Percentiles rank a stretch among this genome's conserved stretches.
Evolutionary conservation across 2,113 vertebrate species (phyloP).

Genomic region (Sapajus apella): DNA sequence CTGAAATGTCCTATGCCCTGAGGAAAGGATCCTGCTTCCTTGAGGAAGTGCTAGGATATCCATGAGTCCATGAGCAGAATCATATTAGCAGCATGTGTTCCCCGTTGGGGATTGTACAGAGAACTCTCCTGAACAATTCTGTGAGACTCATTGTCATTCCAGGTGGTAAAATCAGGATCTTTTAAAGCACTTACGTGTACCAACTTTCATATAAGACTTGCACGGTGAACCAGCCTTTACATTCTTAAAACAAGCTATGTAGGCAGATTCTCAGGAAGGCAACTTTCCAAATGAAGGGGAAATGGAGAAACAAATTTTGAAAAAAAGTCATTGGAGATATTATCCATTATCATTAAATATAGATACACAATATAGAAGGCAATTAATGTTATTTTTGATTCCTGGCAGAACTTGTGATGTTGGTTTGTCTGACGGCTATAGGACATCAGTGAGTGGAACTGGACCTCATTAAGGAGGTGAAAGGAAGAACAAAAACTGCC

Average conservation of each 20-base stretch:
- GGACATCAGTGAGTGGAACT: slow-evolving; percentile 17
- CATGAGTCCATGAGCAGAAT: not conserved
- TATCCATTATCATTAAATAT: slow-evolving; percentile 81
- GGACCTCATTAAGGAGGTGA: slow-evolving; percentile 28
- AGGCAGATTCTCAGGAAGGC: slow-evolving; percentile 48
- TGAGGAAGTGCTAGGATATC: not conserved
- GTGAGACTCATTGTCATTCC: not conserved
- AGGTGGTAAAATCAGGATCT: not conserved
- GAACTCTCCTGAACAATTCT: not conserved
- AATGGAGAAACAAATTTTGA: slow-evolving; percentile 63
- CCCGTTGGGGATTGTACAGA: not conserved
- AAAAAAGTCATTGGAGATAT: slow-evolving; percentile 60
- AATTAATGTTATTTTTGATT: slow-evolving; percentile 76
- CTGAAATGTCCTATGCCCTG: not conserved
- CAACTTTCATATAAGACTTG: not conserved
- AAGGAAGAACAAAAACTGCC: slow-evolving; percentile 44
- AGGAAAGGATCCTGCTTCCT: not conserved
- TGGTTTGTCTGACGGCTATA: slow-evolving; percentile 58
- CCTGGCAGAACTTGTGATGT: slow-evolving; percentile 66
- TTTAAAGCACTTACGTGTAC: not conserved
- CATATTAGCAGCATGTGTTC: not conserved
- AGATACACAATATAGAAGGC: slow-evolving; percentile 67
- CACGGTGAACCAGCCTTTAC: not conserved
- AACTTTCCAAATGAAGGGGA: slow-evolving; percentile 68
- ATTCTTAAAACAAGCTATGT: slow-evolving; percentile 38